These are phyloP conservation scores for Onychomys torridus DNA, from an alignment of 2,797 vertebrate genomes.

Conservation along the genomic window DNA sequence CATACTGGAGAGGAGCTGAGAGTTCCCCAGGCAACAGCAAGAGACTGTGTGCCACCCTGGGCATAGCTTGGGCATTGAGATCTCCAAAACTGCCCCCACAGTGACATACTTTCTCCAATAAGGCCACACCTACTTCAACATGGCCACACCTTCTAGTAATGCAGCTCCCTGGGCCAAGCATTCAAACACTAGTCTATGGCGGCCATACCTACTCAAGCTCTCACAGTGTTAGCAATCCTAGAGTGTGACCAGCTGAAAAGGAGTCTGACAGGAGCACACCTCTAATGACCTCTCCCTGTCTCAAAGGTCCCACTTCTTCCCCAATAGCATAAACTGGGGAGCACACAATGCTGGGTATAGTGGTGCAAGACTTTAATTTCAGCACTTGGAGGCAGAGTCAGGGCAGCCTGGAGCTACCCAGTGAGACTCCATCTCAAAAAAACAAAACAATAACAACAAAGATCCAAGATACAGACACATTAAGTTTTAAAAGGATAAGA, in stretches of 20 bases:
- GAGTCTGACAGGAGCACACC: too few relatives aligned
- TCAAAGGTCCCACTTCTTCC: not conserved
- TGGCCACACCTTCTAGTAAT: too few relatives aligned
- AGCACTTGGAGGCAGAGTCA: not conserved
- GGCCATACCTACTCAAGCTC: too few relatives aligned
- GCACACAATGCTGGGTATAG: not conserved
- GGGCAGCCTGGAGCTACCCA: not conserved
- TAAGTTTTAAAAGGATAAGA: slow-evolving; percentile 10
- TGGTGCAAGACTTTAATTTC: not conserved
- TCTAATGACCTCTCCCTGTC: not conserved
- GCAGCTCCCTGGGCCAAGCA: too few relatives aligned
- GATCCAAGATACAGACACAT: not conserved
- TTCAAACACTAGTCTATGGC: too few relatives aligned
- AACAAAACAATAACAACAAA: not conserved
- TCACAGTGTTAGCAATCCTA: not conserved
- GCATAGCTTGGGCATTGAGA: too few relatives aligned
- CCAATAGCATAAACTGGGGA: not conserved
- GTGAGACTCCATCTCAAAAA: not conserved
- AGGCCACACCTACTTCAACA: too few relatives aligned
- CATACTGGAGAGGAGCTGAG: too few relatives aligned
- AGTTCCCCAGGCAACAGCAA: too few relatives aligned
- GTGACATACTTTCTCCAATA: too few relatives aligned
- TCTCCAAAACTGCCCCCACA: too few relatives aligned
- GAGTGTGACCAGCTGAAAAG: not conserved
- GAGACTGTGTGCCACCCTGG: too few relatives aligned